A percentile compares a stretch with the other conserved stretches of the same genome.
Conservation (phyloP, 1,140 invertebrate species). For the Lasioglossum albipes region DNA sequence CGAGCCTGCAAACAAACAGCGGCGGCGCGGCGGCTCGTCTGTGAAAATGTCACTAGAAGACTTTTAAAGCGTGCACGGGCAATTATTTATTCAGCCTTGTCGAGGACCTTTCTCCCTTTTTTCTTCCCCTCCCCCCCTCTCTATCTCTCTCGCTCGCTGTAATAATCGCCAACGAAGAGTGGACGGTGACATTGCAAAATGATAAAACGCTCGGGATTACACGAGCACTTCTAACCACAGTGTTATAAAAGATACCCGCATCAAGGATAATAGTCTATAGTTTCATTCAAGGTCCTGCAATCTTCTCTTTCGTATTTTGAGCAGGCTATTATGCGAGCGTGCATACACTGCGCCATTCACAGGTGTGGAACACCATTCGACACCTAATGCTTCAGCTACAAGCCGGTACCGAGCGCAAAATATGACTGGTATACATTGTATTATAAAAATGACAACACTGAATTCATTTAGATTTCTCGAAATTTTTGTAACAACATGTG, state of each 20-base stretch:
- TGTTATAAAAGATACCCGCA: background rate
- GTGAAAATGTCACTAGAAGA: constrained; percentile 54
- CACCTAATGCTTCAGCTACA: too few species aligned
- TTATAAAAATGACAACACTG: too few species aligned
- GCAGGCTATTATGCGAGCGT: too few species aligned
- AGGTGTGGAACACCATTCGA: too few species aligned
- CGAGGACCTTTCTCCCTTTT: background rate
- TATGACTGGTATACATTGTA: too few species aligned
- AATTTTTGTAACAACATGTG: too few species aligned
- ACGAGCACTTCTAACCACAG: background rate
- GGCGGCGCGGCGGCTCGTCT: constrained; percentile 15
- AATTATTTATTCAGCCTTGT: constrained; percentile 28
- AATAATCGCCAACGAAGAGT: background rate
- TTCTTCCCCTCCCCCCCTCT: background rate
- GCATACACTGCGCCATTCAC: too few species aligned
- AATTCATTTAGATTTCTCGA: too few species aligned
- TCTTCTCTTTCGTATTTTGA: too few species aligned
- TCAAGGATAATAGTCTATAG: background rate
- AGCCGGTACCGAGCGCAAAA: too few species aligned
- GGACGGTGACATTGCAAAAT: constrained; percentile 5
- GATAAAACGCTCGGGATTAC: background rate
- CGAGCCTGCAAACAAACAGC: background rate
- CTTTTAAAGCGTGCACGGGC: background rate
- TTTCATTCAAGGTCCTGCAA: too few species aligned
- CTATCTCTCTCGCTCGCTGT: background rate